Conservation (phyloP, 2,888 invertebrate species). For the Aphidius colemani region DNA sequence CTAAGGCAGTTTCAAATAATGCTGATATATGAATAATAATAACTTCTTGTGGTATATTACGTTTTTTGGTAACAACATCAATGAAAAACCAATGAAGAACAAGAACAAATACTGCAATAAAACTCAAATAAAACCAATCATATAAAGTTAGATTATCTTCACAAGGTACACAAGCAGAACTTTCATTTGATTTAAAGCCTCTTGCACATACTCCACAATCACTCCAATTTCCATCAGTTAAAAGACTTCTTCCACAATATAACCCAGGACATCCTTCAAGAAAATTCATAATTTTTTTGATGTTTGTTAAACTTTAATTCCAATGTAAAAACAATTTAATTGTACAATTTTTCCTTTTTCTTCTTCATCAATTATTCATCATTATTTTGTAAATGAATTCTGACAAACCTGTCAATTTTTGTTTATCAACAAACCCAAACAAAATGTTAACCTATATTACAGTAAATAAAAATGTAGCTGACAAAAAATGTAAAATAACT, state of each 20-base stretch:
- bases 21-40: slow-evolving; percentile 81
- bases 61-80: slow-evolving; percentile 77
- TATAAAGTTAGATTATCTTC: slow-evolving; percentile 77
- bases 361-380: no score
- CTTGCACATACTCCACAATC: slow-evolving; percentile 87
- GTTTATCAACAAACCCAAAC: no score
- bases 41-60: slow-evolving; percentile 77
- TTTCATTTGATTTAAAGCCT: slow-evolving; percentile 75
- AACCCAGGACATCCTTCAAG: slow-evolving; percentile 73
- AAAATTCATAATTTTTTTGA: slow-evolving; percentile 36
- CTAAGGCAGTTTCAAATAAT: slow-evolving; percentile 76
- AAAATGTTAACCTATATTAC: no score
- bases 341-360: no score
- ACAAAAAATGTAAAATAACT: no score
- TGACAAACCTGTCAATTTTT: no score
- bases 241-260: slow-evolving; percentile 78
- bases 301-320: no score
- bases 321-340: no score
- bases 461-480: no score
- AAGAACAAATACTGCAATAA: slow-evolving; percentile 87
- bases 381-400: no score
- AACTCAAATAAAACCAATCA: slow-evolving; percentile 92
- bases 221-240: slow-evolving; percentile 73
- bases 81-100: slow-evolving; percentile 93
- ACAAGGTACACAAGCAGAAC: slow-evolving; percentile 79